Conservation (phyloP, 2,113 vertebrate genomes). For the Cavia aperea region DNA sequence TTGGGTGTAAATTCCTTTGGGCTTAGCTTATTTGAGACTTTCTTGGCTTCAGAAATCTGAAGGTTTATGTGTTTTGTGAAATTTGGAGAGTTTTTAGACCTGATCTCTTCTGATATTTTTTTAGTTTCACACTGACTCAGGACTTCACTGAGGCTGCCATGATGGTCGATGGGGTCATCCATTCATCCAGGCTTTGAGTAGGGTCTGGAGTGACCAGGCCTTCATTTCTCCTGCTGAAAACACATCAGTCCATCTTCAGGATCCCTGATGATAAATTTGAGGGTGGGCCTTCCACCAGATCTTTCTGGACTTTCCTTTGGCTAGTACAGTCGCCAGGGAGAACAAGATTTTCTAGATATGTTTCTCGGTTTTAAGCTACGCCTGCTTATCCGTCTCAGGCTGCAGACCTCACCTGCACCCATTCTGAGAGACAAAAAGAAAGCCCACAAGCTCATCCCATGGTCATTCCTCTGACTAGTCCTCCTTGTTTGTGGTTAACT, state of each 20-base stretch:
- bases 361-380: neutral
- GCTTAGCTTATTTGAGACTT: neutral
- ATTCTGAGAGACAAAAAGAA: neutral
- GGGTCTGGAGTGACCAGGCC: neutral
- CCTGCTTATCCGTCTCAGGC: neutral
- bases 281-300: neutral
- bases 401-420: neutral
- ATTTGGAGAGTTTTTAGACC: neutral
- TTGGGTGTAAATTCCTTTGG: neutral
- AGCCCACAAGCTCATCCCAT: neutral
- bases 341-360: neutral
- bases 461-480: neutral
- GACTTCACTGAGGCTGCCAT: neutral
- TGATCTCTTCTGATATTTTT: neutral
- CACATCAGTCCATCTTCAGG: neutral
- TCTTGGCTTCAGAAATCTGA: neutral
- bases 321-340: neutral
- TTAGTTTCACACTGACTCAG: neutral
- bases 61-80: neutral
- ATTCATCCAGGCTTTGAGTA: neutral
- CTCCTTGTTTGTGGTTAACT: neutral
- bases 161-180: no score
- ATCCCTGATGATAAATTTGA: neutral
- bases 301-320: neutral
- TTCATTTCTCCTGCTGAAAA: neutral